phyloP scores from a whole-genome alignment of 2,888 invertebrate genomes.

The Lamellibrachia columna region DNA sequence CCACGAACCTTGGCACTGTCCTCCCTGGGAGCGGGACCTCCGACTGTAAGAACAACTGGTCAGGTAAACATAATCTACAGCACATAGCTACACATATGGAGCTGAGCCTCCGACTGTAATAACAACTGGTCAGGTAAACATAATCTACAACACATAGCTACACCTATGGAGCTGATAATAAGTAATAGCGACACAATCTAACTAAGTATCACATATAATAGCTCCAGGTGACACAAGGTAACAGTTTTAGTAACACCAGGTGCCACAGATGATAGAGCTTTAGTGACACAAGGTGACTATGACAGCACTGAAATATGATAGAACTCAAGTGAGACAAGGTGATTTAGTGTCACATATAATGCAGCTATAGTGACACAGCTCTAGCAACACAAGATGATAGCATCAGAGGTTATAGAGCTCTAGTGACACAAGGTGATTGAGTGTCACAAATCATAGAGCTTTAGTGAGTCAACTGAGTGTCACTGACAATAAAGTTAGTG shows the following conservation, averaged over 20 bases:
- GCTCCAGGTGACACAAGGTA: background rate
- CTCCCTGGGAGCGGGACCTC: conserved; percentile 17
- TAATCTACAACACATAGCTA: background rate
- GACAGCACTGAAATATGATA: too few species aligned
- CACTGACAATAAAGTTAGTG: too few species aligned
- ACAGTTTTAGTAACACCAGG: background rate
- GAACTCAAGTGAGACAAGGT: too few species aligned
- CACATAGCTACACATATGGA: too few species aligned
- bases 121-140: background rate
- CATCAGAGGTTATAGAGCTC: too few species aligned
- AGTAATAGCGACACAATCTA: too few species aligned
- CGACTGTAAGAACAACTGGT: background rate
- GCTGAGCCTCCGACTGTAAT: too few species aligned
- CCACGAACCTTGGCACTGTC: conserved; percentile 37
- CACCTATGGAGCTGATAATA: too few species aligned
- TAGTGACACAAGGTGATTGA: background rate
- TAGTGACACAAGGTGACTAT: too few species aligned
- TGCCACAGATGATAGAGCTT: too few species aligned
- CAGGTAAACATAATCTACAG: background rate
- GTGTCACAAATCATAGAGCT: too few species aligned
- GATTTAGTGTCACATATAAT: background rate
- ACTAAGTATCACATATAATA: background rate
- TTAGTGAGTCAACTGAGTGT: too few species aligned
- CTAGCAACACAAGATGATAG: background rate
- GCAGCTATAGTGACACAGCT: background rate